Evolutionary conservation across 2,888 invertebrate species (phyloP), one percentile per base, ranked within the genome.

Genomic region (Trissolcus japonicus): DNA sequence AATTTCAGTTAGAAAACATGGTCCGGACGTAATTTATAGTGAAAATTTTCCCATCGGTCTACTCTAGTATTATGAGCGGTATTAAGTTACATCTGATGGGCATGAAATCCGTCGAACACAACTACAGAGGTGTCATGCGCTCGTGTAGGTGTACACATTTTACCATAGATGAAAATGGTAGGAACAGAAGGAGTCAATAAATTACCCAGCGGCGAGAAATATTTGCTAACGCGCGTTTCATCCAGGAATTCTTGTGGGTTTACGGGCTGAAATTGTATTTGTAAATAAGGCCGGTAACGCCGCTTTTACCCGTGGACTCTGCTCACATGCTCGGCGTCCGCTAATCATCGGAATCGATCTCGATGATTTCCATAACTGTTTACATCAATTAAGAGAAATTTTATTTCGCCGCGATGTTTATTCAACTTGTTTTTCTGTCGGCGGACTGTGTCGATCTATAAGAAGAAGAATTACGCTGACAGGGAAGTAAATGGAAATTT

Each of bases 31-130:
- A 35, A 35, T 35, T 11, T 35, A 35, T 9, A 11, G 35, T 35
- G 35, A 35, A 35, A 35, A 35, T 35, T 7, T 35, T 35, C 35
- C 35, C 35, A 35, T 35, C 35, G 35, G n/a, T 11, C 35, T 35
- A 35, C 35, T 66, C 60, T 60, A 60, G 80, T 81, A 80, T 82
- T 82, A 83, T 69, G 78, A 73, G 53, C 67, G 67, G 68, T 59
- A 69, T 75, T 75, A 68, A 76, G 79, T 78, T 80, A 78, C 67
- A 61, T 66, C 74, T 76, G 73, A 78, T 74, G 74, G 73, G 76
- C 76, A 54, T 78, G 68, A 74, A 76, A 76, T 80, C 69, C 54
- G 41, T 29, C 65, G 65, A 72, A 63, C 43, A 19, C 6, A 65
- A 25, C 60, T 19, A 41, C 19, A 65, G 57, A 56, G 53, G 57